Evolutionary conservation across 2,888 invertebrate species (phyloP), one percentile per base, ranked within the genome.

Genomic region (Papilio gigon): DNA sequence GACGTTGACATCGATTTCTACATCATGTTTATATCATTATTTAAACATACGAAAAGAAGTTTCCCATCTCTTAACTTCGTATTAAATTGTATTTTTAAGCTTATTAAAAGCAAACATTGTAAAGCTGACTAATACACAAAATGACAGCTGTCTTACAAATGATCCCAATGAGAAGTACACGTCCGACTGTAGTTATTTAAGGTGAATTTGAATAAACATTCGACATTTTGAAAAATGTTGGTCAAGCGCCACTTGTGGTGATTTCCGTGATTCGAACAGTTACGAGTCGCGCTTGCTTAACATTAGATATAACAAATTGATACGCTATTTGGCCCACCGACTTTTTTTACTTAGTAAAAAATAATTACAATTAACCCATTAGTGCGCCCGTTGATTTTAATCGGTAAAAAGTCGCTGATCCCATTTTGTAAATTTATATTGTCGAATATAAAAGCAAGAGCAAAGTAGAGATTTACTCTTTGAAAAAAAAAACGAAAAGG

Each of bases 171-270:
- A 27, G 53, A 35, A 56, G 64, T 56, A 61, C 30, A 33, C 53
- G 20, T 14, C 27, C 30, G 35, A 25, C 42, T 56, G 47, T 20
- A 64, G 35, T 33, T 50, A 59, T 58, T 68, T 47, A 64, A 58
- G 47, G 58, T 64, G 44, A 63, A 56, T 67, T 72, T 67, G 40
- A 68, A 68, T 65, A 67, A 65, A 66, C 44, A 73, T 71, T 71
- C 72, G 69, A 70, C 72, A 71, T 70, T 71, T 70, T 64, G 63
- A 72, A 71, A 70, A 73, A 77, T 78, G 75, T 79, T 79, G 80
- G 79, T 81, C 80, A 79, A 80, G 82, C 70, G 75, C 74, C 75
- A 76, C 75, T 76, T 76, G 73, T 71, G 71, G 77, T 74, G 74
- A 75, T 78, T 78, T 77, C 79, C 78, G 76, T 71, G 67, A 68